These are phyloP conservation scores for Cossypha polioptera DNA, from an alignment of 2,797 vertebrate species.

Conservation along the genomic window DNA sequence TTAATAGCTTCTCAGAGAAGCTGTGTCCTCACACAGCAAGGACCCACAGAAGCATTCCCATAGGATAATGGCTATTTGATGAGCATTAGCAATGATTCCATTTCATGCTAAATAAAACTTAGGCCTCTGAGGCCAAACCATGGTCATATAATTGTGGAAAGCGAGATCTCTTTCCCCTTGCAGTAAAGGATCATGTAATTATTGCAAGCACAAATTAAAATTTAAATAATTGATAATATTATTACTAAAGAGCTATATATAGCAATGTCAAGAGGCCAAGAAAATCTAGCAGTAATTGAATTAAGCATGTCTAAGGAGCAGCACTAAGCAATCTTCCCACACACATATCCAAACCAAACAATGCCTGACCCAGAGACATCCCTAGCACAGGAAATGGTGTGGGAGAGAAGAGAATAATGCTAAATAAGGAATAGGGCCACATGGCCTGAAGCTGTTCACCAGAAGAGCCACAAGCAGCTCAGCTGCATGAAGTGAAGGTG, in stretches of 20 bases:
- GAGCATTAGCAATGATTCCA: background rate
- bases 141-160: background rate
- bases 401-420: background rate
- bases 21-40: background rate
- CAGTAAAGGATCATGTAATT: conserved; percentile 17
- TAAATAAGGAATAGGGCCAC: background rate
- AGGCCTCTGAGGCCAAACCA: background rate
- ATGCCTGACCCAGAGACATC: background rate
- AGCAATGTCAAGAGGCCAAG: background rate
- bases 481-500: background rate
- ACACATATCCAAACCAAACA: background rate
- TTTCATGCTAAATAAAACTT: background rate
- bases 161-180: background rate
- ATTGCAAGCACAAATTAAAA: conserved; percentile 35
- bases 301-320: background rate
- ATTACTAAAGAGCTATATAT: conserved; percentile 11
- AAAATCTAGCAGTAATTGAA: conserved; percentile 32
- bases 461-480: background rate
- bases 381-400: background rate
- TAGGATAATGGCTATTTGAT: background rate
- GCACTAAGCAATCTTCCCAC: background rate
- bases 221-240: conserved; percentile 52
- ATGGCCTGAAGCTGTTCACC: background rate
- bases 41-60: background rate
- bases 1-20: background rate